Evolutionary conservation across 2,888 invertebrate species (phyloP).

Genomic region (Melangyna quadrimaculata): DNA sequence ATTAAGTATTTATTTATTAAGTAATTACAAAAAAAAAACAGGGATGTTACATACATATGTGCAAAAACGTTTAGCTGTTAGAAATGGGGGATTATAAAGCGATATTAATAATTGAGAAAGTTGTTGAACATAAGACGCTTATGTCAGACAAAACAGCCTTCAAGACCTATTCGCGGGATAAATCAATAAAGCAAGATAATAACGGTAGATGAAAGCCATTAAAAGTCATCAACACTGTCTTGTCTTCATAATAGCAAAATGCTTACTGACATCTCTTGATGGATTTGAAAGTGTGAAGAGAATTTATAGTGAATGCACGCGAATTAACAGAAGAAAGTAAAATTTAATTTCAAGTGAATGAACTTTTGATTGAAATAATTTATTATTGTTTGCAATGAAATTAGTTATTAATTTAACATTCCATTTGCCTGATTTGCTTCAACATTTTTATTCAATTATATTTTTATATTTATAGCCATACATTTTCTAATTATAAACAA

Average conservation of each 20-base stretch:
- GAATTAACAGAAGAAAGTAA: slow-evolving; percentile 16
- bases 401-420: too few relatives aligned
- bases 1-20: neutral
- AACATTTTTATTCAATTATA: too few relatives aligned
- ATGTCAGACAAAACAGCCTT: neutral
- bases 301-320: slow-evolving; percentile 14
- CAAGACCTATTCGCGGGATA: neutral
- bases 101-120: neutral
- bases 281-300: slow-evolving; percentile 36
- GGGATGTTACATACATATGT: neutral
- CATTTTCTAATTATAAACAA: too few relatives aligned
- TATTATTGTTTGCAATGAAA: neutral
- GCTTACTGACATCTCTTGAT: slow-evolving; percentile 19
- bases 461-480: too few relatives aligned
- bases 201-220: slow-evolving; percentile 23
- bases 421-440: too few relatives aligned
- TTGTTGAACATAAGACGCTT: neutral
- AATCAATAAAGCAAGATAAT: slow-evolving; percentile 15
- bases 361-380: neutral
- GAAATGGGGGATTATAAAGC: neutral
- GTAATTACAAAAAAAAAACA: neutral
- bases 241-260: slow-evolving; percentile 21
- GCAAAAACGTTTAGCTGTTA: neutral
- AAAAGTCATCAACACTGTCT: slow-evolving; percentile 1
- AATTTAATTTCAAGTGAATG: slow-evolving; percentile 9